Base-by-base conservation (phyloP, 30 jellyfish, hydroid and myxozoan genomes). In the Aurelia sp. region DNA sequence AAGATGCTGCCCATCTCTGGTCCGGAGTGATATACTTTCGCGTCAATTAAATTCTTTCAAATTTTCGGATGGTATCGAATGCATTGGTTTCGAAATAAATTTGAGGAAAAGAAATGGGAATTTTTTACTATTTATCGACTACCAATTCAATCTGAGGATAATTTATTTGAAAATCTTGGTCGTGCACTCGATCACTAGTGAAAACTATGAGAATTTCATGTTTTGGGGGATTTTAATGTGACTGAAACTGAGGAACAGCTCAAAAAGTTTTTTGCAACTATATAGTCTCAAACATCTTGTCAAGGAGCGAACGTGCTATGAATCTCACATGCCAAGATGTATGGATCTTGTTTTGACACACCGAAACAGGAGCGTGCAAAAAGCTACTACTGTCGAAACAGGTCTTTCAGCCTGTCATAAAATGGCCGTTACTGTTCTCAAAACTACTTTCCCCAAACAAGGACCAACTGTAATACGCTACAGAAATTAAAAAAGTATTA, bases 61-160 rank as follows among this genome's bases (percentile, higher is more conserved):
- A 27, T 27, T 27, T 27, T 27, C 33, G 1, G 33, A 27, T 0
- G 33, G 2, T 27, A 27, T 27, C 33, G 33, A 27, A 27, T 27
- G 33, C 33, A 27, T 27, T 2, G 2, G 33, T 27, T 27, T 27
- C 33, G 33, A 27, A 27, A 27, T 27, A 27, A 27, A 27, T 27
- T 27, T 27, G 33, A 27, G 33, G 33, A 27, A 27, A 27, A 27
- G 67, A 71, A 57, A 30, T 74, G 72, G 85, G 85, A 41, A 2
- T 61, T 53, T 74, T 74, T 74, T 20, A 74, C 62, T 6, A 5
- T 69, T 47, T 35, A 68, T 68, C 79, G 79, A 21, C 79, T 3
- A 35, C 79, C 79, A 35, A 22, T 63, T 35, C 79, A 68, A 13
- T 68, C 59, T 30, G 33, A 35, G 30, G 79, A 27, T 2, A 8